phyloP scores from a whole-genome alignment of 2,797 vertebrate species.

The Propithecus deckenii region DNA sequence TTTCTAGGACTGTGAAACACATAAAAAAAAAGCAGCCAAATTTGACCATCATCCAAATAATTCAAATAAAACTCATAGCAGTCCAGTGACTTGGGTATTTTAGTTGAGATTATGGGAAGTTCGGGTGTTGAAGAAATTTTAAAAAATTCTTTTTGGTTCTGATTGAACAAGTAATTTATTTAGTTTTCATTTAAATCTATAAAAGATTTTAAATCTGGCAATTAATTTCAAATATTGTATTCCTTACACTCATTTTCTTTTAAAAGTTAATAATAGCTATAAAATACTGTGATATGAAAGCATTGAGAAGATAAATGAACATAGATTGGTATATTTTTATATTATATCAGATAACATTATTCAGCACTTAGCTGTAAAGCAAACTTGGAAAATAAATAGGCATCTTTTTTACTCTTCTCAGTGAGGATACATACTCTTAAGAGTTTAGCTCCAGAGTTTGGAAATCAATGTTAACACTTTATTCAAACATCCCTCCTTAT shows the following conservation, averaged over 20 bases:
- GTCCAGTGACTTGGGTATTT: background rate
- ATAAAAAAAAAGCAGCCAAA: background rate
- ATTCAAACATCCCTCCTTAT: background rate
- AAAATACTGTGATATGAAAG: background rate
- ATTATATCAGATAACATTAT: background rate
- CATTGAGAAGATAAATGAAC: background rate
- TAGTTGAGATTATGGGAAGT: background rate
- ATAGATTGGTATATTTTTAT: background rate
- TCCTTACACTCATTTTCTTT: background rate
- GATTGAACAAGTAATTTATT: background rate
- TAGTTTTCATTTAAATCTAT: background rate
- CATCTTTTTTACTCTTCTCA: background rate
- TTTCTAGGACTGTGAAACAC: background rate
- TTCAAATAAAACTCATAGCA: background rate
- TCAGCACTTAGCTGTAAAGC: slow-evolving; percentile 1
- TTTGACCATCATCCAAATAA: slow-evolving; percentile 3
- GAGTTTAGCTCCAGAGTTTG: background rate
- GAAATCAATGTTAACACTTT: background rate
- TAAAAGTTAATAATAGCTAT: background rate
- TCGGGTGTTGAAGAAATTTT: background rate
- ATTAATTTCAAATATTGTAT: slow-evolving; percentile 24
- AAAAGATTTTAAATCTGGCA: background rate
- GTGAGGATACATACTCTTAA: background rate
- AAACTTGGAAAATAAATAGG: background rate
- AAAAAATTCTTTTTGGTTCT: background rate